A percentile compares a stretch with the other conserved stretches of the same genome.
These are phyloP conservation scores for Heterodera carotae DNA, from an alignment of 1,140 invertebrate species.

Conservation along the genomic window DNA sequence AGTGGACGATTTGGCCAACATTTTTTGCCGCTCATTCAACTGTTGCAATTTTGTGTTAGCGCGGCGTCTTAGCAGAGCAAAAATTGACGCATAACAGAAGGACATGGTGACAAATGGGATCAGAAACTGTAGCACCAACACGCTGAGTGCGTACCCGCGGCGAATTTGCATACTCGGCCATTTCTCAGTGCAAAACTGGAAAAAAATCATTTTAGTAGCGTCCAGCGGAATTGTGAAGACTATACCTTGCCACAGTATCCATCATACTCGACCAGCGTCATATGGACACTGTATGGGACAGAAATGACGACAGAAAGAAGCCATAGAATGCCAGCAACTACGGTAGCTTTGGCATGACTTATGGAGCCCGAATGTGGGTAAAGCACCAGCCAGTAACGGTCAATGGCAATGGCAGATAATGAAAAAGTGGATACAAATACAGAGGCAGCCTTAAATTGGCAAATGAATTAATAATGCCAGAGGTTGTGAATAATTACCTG, in stretches of 20 bases:
- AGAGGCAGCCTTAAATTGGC: slow-evolving; percentile 50
- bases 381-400: slow-evolving; percentile 63
- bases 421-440: slow-evolving; percentile 62
- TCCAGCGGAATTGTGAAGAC: no score
- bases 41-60: slow-evolving; percentile 58
- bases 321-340: slow-evolving; percentile 60
- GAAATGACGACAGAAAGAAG: slow-evolving; percentile 60
- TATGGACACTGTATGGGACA: slow-evolving; percentile 65
- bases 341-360: slow-evolving; percentile 40
- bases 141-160: slow-evolving; percentile 52
- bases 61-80: slow-evolving; percentile 51
- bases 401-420: slow-evolving; percentile 61
- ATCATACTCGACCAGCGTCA: slow-evolving; percentile 58
- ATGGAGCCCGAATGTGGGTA: slow-evolving; percentile 56
- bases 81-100: slow-evolving; percentile 63
- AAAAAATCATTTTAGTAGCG: no score
- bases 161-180: slow-evolving; percentile 54
- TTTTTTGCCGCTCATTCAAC: slow-evolving; percentile 54
- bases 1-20: slow-evolving; percentile 29
- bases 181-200: slow-evolving; percentile 59
- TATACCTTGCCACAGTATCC: slow-evolving; percentile 43
- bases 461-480: no score
- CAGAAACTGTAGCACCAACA: slow-evolving; percentile 57
- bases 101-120: slow-evolving; percentile 65
- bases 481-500: no score